Evolutionary conservation across 2,797 vertebrate species (phyloP).

Genomic region (Anas bernieri): DNA sequence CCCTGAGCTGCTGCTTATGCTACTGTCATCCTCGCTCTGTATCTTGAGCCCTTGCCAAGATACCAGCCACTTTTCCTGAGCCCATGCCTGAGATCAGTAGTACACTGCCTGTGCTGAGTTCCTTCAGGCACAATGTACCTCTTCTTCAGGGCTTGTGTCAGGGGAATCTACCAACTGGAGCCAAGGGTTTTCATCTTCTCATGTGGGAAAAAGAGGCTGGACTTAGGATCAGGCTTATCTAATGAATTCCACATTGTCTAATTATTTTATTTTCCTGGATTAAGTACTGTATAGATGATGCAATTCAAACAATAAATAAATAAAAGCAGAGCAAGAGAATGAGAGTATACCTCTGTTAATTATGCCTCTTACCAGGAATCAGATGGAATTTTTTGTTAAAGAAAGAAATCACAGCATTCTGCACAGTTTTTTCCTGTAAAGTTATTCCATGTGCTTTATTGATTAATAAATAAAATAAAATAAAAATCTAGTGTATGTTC

Average conservation of each 20-base stretch:
- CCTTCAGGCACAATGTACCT: neutral
- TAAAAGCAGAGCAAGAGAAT: neutral
- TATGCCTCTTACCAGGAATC: neutral
- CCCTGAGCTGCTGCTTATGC: neutral
- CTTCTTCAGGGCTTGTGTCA: neutral
- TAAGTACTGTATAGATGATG: neutral
- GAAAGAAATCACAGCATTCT: slow-evolving; percentile 2
- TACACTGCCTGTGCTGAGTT: neutral
- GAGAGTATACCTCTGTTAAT: neutral
- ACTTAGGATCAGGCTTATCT: neutral
- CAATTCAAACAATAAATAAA: neutral
- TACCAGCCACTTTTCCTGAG: neutral
- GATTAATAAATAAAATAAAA: slow-evolving; percentile 28
- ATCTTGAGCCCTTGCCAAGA: neutral
- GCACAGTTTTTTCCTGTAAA: slow-evolving; percentile 19
- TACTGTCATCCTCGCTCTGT: neutral
- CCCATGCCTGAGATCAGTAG: neutral
- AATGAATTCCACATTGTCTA: neutral
- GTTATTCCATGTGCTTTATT: slow-evolving; percentile 27
- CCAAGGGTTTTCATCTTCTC: neutral
- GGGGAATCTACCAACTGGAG: neutral
- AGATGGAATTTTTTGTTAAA: neutral
- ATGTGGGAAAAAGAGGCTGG: neutral
- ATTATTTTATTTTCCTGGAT: neutral
- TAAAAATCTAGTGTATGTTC: neutral